Conservation (phyloP, 2,113 vertebrate genomes). For the Ailuropoda melanoleuca region DNA sequence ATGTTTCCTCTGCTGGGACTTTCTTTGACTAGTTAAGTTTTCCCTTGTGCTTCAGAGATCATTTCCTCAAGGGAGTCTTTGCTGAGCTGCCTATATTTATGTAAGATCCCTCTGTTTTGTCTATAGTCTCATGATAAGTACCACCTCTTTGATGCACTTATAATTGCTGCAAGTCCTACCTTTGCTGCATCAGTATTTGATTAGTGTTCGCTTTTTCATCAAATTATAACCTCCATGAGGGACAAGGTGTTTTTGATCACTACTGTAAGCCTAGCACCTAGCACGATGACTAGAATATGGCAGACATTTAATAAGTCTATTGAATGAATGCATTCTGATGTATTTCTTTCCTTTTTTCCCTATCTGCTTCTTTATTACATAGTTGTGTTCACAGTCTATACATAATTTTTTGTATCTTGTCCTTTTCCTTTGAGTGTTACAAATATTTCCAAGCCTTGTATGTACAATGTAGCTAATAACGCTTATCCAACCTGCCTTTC, state of each 20-base stretch:
- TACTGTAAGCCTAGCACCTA: neutral
- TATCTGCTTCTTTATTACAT: neutral
- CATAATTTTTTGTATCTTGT: conserved; percentile 2
- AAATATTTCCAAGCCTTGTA: neutral
- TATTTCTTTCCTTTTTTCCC: neutral
- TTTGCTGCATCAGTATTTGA: neutral
- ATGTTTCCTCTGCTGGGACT: neutral
- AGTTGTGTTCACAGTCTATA: neutral
- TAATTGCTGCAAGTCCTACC: neutral
- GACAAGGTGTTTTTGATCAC: neutral
- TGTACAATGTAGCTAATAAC: neutral
- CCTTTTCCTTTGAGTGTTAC: neutral
- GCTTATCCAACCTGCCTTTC: conserved; percentile 15
- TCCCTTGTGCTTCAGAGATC: neutral
- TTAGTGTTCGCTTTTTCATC: neutral
- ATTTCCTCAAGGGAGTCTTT: conserved; percentile 16
- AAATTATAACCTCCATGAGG: neutral
- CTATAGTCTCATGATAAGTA: neutral
- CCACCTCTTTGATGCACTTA: neutral
- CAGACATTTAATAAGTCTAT: conserved; percentile 1
- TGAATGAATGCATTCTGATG: neutral
- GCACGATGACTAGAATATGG: neutral
- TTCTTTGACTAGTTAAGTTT: neutral
- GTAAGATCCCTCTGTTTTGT: neutral
- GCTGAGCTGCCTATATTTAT: neutral